A percentile compares a stretch with the other conserved stretches of the same genome.
phyloP scores from a whole-genome alignment of 2,888 invertebrate genomes.

The Noctua janthe region DNA sequence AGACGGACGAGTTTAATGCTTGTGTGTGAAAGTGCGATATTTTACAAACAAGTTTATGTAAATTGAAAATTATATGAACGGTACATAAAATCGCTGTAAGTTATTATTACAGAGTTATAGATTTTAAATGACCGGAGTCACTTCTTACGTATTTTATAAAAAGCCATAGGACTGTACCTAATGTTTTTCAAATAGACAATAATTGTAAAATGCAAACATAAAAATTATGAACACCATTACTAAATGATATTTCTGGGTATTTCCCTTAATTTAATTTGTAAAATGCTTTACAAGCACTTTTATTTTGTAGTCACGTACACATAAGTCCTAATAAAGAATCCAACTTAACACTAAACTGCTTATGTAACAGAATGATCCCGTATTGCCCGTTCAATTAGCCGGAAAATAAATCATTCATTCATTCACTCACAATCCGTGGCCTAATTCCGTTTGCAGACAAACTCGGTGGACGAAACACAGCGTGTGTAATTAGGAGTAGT shows the following conservation, averaged over 20 bases:
- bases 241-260: too few species aligned
- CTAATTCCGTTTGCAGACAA: conserved; percentile 63
- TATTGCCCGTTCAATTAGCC: conserved; percentile 53
- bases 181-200: neutral
- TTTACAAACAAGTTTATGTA: neutral
- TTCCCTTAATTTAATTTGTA: neutral
- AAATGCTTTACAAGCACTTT: neutral
- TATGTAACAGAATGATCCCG: conserved; percentile 48
- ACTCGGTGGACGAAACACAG: conserved; percentile 52
- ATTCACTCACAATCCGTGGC: conserved; percentile 63
- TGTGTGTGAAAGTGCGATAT: conserved; percentile 9
- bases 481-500: conserved; percentile 69
- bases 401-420: conserved; percentile 67
- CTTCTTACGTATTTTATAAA: neutral
- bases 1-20: conserved; percentile 4
- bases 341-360: conserved; percentile 54
- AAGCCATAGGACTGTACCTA: neutral
- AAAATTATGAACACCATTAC: neutral
- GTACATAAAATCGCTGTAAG: neutral
- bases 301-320: neutral
- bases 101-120: neutral
- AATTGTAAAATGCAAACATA: neutral
- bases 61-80: neutral
- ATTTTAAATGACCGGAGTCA: neutral
- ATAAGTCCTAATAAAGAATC: conserved; percentile 20